Evolutionary conservation across 2,113 vertebrate genomes (phyloP), one percentile per base, ranked within the genome.

Genomic region (Phasianus colchicus): DNA sequence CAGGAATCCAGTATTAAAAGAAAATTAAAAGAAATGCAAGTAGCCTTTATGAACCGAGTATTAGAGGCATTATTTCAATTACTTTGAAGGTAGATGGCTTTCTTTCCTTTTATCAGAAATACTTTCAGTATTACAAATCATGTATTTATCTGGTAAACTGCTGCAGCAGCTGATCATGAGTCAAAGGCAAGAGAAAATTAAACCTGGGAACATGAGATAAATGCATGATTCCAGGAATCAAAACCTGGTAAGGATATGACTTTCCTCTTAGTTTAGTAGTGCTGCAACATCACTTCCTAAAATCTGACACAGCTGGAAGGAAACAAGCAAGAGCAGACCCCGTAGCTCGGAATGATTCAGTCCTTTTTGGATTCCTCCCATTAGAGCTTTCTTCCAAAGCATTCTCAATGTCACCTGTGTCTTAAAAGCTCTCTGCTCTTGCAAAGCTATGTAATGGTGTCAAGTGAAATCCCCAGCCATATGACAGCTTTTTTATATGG

Each of bases 1-100:
- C 69, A 86, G 67, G 61, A 94, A 73, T 4, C 2, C n/a, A 84
- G 27, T 93, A 92, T 96, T 95, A 92, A 95, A 96, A 91, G 63
- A 88, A 94, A 89, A 91, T 61, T 92, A 63, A 83, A 91, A 89
- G 86, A 95, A 96, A 91, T 48, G 38, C 30, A 42, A 76, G 36
- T 83, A 83, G 89, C 76, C 74, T 86, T 73, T 95, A 57, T 27
- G 47, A 78, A 58, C 64, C 63, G 38, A 14, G n/a, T 80, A 42
- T 88, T 72, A 83, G 45, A 47, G 71, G 34, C 17, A 22, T 69
- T 91, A 55, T 82, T 92, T 91, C 29, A 50, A 40, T 93, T 90
- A 66, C 3, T 4, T 32, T 75, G 64, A 92, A 64, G 36, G 64
- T 70, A 75, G 20, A 71, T 81, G 10, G 40, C 18, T 92, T 73